Percentiles rank a stretch among this genome's conserved stretches.
Evolutionary conservation across 2,797 vertebrate species (phyloP).

Genomic region (Sphaeramia orbicularis): DNA sequence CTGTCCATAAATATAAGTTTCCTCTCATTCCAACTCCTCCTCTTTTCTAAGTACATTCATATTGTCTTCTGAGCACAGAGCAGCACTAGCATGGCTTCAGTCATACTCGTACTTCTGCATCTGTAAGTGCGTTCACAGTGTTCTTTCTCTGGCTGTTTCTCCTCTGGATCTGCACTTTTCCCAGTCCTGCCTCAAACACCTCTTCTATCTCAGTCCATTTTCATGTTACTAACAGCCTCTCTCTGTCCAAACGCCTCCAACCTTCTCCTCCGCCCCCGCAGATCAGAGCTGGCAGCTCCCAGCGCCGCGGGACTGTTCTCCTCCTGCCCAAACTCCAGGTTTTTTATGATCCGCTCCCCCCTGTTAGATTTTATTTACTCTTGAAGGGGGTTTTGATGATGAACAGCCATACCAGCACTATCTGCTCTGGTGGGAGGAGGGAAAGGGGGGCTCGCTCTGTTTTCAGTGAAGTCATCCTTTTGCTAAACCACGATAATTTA

Average conservation of each 20-base stretch:
- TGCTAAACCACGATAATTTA: not conserved
- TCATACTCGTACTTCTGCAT: too few species aligned
- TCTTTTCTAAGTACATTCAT: too few species aligned
- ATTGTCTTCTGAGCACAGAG: too few species aligned
- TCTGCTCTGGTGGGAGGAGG: slow-evolving; percentile 22
- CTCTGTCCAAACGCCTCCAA: slow-evolving; percentile 41
- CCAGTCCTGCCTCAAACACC: slow-evolving; percentile 12
- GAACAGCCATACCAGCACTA: slow-evolving; percentile 30
- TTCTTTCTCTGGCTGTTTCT: not conserved
- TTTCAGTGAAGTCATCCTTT: not conserved
- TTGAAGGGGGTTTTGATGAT: slow-evolving; percentile 42
- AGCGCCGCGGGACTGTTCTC: slow-evolving; percentile 27
- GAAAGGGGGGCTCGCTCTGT: not conserved
- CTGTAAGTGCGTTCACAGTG: too few species aligned
- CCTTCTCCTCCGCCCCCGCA: slow-evolving; percentile 11
- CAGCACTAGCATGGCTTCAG: too few species aligned
- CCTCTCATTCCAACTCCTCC: too few species aligned
- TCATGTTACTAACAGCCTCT: slow-evolving; percentile 28
- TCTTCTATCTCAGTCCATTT: not conserved
- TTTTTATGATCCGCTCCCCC: slow-evolving; percentile 18
- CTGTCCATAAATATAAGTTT: too few species aligned
- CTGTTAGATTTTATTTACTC: slow-evolving; percentile 30
- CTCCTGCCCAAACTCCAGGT: slow-evolving; percentile 11
- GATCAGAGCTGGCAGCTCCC: slow-evolving; percentile 53
- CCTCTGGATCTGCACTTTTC: slow-evolving; percentile 42